These are phyloP conservation scores for Bradypus variegatus DNA, from an alignment of 2,797 vertebrate species.

Conservation along the genomic window DNA sequence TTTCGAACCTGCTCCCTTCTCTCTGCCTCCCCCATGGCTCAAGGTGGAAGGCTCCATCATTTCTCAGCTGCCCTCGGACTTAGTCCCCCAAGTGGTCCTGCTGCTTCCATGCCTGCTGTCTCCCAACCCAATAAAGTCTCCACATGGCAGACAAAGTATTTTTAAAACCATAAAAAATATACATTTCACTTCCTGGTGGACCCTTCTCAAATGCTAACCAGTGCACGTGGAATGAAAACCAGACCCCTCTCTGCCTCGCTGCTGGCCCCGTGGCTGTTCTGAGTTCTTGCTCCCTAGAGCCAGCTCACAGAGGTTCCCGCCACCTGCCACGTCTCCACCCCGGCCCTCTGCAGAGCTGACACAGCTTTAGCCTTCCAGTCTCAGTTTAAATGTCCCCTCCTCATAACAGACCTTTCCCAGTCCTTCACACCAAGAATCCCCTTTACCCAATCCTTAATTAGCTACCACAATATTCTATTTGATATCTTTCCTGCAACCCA, in stretches of 20 bases:
- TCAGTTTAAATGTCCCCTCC: neutral
- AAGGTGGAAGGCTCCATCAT: accelerated
- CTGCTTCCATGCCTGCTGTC: neutral
- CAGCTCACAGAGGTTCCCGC: accelerated
- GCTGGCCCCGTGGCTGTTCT: accelerated
- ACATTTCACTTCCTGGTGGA: neutral
- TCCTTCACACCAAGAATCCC: neutral
- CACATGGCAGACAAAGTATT: neutral
- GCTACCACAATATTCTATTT: neutral
- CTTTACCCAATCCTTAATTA: neutral
- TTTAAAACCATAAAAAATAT: neutral
- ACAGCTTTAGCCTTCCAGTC: neutral
- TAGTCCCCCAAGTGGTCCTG: accelerated
- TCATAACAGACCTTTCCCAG: neutral
- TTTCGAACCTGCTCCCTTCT: neutral
- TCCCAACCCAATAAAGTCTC: too few relatives aligned
- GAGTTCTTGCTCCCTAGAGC: neutral
- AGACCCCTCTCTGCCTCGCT: neutral
- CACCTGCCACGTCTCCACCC: accelerated
- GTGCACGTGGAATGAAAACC: neutral
- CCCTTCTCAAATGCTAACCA: neutral
- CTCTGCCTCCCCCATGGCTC: neutral
- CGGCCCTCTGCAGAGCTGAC: accelerated
- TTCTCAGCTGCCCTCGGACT: accelerated
- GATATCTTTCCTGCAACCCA: too few relatives aligned